Percentiles rank a stretch among this genome's conserved stretches.
These are phyloP conservation scores for Meriones unguiculatus DNA, from an alignment of 2,113 vertebrate species.

Conservation along the genomic window DNA sequence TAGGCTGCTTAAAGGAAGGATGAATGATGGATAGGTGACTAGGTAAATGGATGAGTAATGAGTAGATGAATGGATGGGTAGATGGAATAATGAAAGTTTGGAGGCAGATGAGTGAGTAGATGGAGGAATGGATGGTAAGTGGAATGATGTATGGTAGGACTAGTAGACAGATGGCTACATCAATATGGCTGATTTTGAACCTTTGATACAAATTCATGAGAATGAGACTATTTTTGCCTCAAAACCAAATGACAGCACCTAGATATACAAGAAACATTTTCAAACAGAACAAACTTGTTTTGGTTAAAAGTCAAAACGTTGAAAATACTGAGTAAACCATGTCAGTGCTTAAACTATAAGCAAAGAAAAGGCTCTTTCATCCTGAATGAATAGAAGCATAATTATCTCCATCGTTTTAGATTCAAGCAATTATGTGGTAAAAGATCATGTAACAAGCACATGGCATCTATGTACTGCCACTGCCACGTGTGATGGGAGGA, in stretches of 20 bases:
- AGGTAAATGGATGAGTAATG: no score
- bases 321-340: not conserved
- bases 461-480: fast-evolving
- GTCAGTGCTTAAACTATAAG: not conserved
- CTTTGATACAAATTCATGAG: not conserved
- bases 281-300: not conserved
- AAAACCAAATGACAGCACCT: not conserved
- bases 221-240: not conserved
- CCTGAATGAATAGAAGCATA: not conserved
- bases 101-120: fast-evolving
- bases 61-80: not conserved
- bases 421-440: not conserved
- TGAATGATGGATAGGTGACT: not conserved
- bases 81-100: fast-evolving
- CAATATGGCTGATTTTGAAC: not conserved
- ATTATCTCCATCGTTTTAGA: not conserved
- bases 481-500: not conserved
- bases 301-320: not conserved
- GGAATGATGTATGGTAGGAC: not conserved
- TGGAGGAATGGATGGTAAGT: no score
- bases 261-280: not conserved
- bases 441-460: not conserved
- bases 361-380: not conserved
- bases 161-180: no score
- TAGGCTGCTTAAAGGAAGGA: not conserved